Base-by-base conservation (phyloP, 2,113 vertebrate genomes). In the Syrmaticus mikado region DNA sequence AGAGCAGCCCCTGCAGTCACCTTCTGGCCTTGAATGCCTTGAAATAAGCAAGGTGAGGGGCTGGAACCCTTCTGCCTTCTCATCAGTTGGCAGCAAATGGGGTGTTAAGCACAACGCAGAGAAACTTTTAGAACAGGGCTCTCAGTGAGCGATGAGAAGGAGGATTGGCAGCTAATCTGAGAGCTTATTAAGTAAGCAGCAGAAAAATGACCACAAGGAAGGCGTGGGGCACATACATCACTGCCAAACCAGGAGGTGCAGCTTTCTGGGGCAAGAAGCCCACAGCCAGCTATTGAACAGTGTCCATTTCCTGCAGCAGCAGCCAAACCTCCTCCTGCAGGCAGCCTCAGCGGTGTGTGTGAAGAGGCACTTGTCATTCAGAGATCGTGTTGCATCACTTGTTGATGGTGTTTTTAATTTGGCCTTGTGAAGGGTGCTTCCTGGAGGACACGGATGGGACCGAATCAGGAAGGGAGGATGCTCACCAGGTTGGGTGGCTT, bases 221-320 rank as follows among this genome's bases (percentile, higher is more conserved):
- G 20, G 53, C 34, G 30, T 0, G 2, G 43, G 79, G 34, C 27
- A 24, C 73, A 13, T 15, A 6, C 2, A 32, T 70, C 27, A 7
- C 10, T 40, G 34, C 52, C 66, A 48, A 71, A 20, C 34, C 20
- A 40, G 38, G 71, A 77, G 41, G 28, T 32, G 18, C 36, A 52
- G 70, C 25, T 41, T n/a, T 28, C 60, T 11, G 43, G 8, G 71
- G 67, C 53, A 65, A 53, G 34, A 72, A 57, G 67, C 67, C 30
- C 68, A 8, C 1, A 46, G 72, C 19, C 32, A 57, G 34, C 46
- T 65, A 12, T 11, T 27, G 36, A 8, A 24, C 24, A 64, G n/a
- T 60, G 34, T 2, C 27, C 36, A n/a, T 16, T 60, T 36, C 48
- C 13, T 77, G 43, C 48, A 40, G 13, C 28, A 22, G 2, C 21